Conservation (phyloP, 2,113 vertebrate genomes). For the Albula goreensis region DNA sequence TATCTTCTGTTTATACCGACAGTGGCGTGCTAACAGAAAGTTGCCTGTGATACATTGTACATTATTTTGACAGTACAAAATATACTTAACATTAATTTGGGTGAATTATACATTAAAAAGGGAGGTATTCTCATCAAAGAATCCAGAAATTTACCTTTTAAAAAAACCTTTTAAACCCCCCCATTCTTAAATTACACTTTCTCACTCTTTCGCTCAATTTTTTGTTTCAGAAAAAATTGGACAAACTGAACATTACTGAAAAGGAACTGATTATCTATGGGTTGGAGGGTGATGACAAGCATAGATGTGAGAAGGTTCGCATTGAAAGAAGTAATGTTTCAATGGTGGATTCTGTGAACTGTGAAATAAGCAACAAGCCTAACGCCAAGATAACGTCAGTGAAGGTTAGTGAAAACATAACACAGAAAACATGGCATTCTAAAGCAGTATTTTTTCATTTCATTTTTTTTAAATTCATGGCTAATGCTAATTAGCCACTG, state of each 20-base stretch:
- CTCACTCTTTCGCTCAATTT: neutral
- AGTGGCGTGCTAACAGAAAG: no score
- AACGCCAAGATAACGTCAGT: slow-evolving; percentile 35
- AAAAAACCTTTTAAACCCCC: no score
- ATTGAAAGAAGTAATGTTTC: slow-evolving; percentile 60
- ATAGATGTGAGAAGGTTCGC: slow-evolving; percentile 63
- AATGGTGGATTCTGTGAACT: slow-evolving; percentile 71
- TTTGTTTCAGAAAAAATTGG: slow-evolving; percentile 79
- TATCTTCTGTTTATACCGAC: no score
- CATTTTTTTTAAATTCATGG: neutral
- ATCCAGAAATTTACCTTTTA: no score
- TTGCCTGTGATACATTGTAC: no score
- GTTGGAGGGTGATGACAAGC: slow-evolving; percentile 39
- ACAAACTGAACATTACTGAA: slow-evolving; percentile 75
- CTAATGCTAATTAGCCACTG: neutral
- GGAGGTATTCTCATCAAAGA: no score
- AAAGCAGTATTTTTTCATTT: neutral
- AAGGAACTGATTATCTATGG: slow-evolving; percentile 74
- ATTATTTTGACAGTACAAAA: no score
- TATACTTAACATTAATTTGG: no score
- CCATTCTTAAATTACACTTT: neutral
- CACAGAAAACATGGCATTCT: neutral
- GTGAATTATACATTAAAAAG: no score
- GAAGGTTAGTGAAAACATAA: slow-evolving; percentile 42
- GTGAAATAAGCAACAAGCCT: slow-evolving; percentile 54